Base-by-base conservation (phyloP, 2,113 vertebrate species). In the Perca schrenkii region DNA sequence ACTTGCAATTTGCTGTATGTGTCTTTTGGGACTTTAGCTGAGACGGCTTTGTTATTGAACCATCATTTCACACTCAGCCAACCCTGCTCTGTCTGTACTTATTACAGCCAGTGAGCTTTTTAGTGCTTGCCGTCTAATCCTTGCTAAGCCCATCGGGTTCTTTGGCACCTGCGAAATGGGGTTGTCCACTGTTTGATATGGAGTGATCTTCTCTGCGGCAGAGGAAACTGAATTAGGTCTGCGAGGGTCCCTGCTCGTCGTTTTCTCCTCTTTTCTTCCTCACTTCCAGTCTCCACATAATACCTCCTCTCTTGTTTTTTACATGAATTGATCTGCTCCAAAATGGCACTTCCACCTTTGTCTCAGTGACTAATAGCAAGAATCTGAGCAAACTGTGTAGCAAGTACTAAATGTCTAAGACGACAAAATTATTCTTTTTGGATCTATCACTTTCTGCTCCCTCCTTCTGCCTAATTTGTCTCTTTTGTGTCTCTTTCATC, bases 71-170 rank as follows among this genome's bases (percentile, higher is more conserved):
- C 21, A 70, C 81, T 61, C 40, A 0, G 36, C 67, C 73, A 21
- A 21, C 49, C 60, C 62, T 40, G 57, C 60, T 86, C 73, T 64
- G 77, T 60, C 83, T 77, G 62, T 34, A n/a, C 53, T 80, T 80
- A 69, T 76, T 72, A 54, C 68, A 74, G 77, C 17, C 74, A 75
- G 36, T 36, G 68, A 57, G 49, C 31, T 67, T 77, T 69, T 72
- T 75, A 76, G 58, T 83, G 70, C 31, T 63, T 21, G 52, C 21
- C 10, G 11, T 84, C 78, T 83, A 88, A 89, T 88, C 80, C 84
- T 21, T 4, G 14, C 75, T 81, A 79, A 91, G 65, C 72, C 82
- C 54, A 36, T 66, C n/a, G 43, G 76, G 70, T 70, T 85, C 71
- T 83, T 52, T 65, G 57, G 64, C 75, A 52, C n/a, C 69, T 72